Conservation (phyloP, 2,888 invertebrate species). For the Sphinx pinastri region DNA sequence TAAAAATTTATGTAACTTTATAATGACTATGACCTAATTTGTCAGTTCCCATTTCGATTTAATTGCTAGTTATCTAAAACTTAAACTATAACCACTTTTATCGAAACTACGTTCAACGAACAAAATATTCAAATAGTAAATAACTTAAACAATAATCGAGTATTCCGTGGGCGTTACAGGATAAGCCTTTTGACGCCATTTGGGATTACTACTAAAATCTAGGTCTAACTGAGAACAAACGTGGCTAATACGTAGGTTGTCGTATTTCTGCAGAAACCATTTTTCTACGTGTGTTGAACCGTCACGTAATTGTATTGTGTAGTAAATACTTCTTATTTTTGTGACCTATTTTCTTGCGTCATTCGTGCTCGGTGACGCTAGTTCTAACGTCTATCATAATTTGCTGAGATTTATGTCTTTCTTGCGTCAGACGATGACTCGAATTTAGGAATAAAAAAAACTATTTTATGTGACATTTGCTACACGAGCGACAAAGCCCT, state of each 20-base stretch:
- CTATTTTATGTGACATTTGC: too few species aligned
- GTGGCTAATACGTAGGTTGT: not conserved
- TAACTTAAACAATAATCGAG: not conserved
- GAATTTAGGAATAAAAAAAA: not conserved
- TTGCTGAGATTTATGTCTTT: not conserved
- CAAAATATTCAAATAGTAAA: not conserved
- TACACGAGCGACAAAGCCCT: too few species aligned
- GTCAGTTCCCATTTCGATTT: too few species aligned
- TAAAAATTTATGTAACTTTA: too few species aligned
- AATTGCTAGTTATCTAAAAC: too few species aligned
- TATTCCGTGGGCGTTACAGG: not conserved
- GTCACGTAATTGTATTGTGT: constrained; percentile 4
- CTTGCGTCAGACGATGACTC: not conserved
- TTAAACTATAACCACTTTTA: not conserved
- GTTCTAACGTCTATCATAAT: not conserved
- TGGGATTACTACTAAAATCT: constrained; percentile 10
- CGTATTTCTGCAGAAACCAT: constrained; percentile 9
- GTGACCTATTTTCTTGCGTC: not conserved
- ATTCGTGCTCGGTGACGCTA: too few species aligned
- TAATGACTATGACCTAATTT: too few species aligned
- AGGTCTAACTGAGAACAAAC: constrained; percentile 2
- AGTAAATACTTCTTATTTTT: constrained; percentile 12
- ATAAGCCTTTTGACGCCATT: not conserved
- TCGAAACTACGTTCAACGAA: too few species aligned
- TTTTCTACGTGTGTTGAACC: constrained; percentile 5